phyloP scores from a whole-genome alignment of 2,888 invertebrate species.

The Diaphora mendica region DNA sequence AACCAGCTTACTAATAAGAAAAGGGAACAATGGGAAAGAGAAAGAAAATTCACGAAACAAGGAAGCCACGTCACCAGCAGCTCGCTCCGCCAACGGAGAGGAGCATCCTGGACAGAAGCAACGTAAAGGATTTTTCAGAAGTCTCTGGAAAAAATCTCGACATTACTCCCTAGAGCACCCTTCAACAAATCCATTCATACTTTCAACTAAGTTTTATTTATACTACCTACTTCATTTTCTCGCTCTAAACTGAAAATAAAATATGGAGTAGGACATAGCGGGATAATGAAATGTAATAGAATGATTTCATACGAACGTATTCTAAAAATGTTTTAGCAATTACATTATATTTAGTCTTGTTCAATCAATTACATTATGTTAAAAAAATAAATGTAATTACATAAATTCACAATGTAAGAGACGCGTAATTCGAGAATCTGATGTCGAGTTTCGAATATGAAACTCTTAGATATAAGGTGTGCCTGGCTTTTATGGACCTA shows the following conservation, averaged over 20 bases:
- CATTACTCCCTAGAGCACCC: slow-evolving; percentile 95
- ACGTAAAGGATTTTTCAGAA: slow-evolving; percentile 95
- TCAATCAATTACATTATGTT: slow-evolving; percentile 34
- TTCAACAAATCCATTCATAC: slow-evolving; percentile 76
- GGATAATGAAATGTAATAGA: slow-evolving; percentile 16
- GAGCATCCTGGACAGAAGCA: slow-evolving; percentile 90
- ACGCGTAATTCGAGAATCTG: slow-evolving; percentile 7
- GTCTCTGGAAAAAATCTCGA: slow-evolving; percentile 95
- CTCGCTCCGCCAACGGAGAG: slow-evolving; percentile 89
- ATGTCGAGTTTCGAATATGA: slow-evolving; percentile 24
- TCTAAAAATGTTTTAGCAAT: slow-evolving; percentile 38
- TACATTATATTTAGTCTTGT: slow-evolving; percentile 28
- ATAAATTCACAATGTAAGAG: slow-evolving; percentile 9
- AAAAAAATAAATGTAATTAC: slow-evolving; percentile 24
- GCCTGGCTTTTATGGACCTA: slow-evolving; percentile 38
- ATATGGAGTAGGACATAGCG: slow-evolving; percentile 21
- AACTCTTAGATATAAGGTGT: slow-evolving; percentile 33
- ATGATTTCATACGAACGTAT: slow-evolving; percentile 24
- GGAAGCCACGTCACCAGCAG: slow-evolving; percentile 90
- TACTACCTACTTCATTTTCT: slow-evolving; percentile 25
- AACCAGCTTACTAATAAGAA: slow-evolving; percentile 94
- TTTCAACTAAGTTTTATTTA: slow-evolving; percentile 33
- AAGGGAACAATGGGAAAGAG: slow-evolving; percentile 91
- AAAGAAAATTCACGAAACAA: slow-evolving; percentile 88
- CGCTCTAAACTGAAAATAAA: slow-evolving; percentile 22